Conservation (phyloP, 2,113 vertebrate species). For the Apodemus speciosus region DNA sequence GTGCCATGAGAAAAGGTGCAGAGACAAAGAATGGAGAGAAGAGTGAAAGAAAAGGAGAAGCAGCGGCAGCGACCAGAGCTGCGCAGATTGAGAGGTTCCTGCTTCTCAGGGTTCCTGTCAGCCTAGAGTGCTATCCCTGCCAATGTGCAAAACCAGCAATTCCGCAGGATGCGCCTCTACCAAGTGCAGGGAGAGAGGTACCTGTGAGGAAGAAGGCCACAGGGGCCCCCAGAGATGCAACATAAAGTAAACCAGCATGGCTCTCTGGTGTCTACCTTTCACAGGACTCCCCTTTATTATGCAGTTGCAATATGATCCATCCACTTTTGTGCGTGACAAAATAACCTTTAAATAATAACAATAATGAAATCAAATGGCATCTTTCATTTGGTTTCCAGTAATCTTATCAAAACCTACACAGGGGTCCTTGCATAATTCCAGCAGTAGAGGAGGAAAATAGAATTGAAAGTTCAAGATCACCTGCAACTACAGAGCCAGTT, state of each 20-base stretch:
- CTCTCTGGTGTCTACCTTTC: background rate
- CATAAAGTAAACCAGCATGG: background rate
- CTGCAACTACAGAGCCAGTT: background rate
- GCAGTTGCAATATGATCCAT: background rate
- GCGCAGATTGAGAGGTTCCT: too few species aligned
- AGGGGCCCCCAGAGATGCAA: background rate
- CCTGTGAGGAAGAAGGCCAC: background rate
- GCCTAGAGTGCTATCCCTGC: background rate
- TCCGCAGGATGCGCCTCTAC: background rate
- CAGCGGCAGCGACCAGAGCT: background rate
- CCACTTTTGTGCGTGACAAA: background rate
- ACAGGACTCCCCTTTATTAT: background rate
- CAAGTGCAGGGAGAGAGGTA: accelerated
- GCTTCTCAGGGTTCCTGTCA: background rate
- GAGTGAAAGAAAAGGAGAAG: too few species aligned
- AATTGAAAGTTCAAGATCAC: background rate
- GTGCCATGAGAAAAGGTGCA: background rate
- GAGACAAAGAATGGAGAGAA: background rate
- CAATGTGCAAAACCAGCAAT: accelerated
- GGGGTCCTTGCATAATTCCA: background rate
- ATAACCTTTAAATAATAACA: background rate
- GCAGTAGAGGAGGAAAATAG: too few species aligned
- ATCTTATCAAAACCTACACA: background rate
- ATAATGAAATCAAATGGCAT: background rate
- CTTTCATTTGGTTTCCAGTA: background rate